Conservation (phyloP, 2,113 vertebrate species). For the Brachyhypopomus gauderio region DNA sequence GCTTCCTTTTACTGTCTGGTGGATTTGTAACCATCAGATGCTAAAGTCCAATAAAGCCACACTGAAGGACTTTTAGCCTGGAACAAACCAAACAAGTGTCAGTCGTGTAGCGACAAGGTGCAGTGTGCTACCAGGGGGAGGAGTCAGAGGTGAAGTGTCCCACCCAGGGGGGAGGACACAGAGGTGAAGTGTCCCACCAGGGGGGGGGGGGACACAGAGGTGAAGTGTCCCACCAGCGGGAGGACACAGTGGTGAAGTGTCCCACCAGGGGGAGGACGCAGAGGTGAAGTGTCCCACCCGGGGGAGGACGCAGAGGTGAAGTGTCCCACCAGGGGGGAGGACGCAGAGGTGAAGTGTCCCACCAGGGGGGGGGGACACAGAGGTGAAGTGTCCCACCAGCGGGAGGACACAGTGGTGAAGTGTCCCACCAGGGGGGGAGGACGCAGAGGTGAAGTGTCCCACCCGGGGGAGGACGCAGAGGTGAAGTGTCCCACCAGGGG, state of each 20-base stretch:
- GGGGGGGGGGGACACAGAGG: no score
- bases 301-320: no score
- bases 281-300: no score
- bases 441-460: background rate
- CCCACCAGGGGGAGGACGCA: background rate
- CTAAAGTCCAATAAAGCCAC: slow-evolving; percentile 44
- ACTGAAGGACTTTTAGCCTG: background rate
- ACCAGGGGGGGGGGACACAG: background rate
- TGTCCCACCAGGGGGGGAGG: background rate
- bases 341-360: background rate
- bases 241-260: background rate
- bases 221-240: background rate
- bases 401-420: no score
- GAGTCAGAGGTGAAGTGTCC: background rate
- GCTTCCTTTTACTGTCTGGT: background rate
- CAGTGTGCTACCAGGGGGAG: background rate
- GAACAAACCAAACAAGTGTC: background rate
- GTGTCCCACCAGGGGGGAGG: background rate
- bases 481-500: background rate
- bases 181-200: background rate
- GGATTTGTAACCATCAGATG: slow-evolving; percentile 8
- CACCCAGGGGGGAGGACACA: no score
- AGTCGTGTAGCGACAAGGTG: background rate
- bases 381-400: background rate
- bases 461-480: background rate